phyloP scores from a whole-genome alignment of 2,113 vertebrate species.

The Neotoma lepida region DNA sequence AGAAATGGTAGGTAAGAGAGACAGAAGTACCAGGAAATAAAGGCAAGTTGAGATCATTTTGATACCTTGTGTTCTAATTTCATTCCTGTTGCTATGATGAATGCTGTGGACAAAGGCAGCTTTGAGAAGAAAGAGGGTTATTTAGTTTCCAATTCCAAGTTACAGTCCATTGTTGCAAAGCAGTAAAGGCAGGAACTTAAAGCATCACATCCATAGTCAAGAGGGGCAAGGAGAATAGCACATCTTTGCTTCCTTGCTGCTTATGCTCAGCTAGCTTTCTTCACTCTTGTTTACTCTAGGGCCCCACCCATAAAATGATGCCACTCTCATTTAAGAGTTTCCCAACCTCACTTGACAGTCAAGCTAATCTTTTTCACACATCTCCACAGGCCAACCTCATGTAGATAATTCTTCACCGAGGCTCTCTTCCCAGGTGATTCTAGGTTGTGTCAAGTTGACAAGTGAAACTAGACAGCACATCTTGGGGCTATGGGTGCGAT shows the following conservation, averaged over 20 bases:
- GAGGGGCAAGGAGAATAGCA: not conserved
- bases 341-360: not conserved
- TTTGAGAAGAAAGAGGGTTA: not conserved
- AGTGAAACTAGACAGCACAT: not conserved
- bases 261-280: not conserved
- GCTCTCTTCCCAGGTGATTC: not conserved
- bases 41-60: not conserved
- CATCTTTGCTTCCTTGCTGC: not conserved
- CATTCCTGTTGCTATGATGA: not conserved
- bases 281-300: not conserved
- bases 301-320: not conserved
- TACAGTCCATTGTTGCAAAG: not conserved
- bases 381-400: not conserved
- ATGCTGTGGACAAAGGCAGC: not conserved
- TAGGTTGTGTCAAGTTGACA: not conserved
- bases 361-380: not conserved
- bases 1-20: not conserved
- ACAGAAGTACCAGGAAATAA: constrained; percentile 3
- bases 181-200: not conserved
- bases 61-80: not conserved
- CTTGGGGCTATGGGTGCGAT: not conserved
- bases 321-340: not conserved
- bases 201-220: not conserved
- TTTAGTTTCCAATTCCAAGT: not conserved
- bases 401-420: not conserved